Conservation (phyloP, 2,113 vertebrate species). For the Felis chaus region DNA sequence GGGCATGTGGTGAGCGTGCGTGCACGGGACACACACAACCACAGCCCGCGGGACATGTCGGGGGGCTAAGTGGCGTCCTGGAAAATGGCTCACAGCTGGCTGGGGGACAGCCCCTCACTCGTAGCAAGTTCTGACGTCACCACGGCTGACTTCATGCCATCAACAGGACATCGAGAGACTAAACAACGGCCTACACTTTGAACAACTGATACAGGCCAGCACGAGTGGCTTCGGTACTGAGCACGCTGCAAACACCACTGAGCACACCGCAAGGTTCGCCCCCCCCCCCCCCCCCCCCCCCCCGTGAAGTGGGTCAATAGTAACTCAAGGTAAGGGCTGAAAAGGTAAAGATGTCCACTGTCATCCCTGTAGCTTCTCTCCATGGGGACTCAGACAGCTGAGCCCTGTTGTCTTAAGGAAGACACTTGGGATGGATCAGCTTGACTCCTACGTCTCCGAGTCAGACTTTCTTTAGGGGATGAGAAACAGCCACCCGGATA, state of each 20-base stretch:
- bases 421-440: accelerated
- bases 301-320: accelerated
- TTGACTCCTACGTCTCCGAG: neutral
- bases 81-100: neutral
- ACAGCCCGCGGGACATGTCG: neutral
- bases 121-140: no score
- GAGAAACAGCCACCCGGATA: neutral
- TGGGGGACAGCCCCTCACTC: accelerated
- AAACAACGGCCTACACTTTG: no score
- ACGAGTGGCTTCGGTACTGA: neutral
- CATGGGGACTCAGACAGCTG: accelerated
- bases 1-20: accelerated
- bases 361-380: accelerated
- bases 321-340: neutral
- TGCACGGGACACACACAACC: neutral
- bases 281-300: no score
- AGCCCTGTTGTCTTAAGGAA: accelerated
- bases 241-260: no score
- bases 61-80: neutral
- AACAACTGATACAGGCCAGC: accelerated
- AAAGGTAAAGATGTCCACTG: accelerated
- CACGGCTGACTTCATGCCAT: neutral
- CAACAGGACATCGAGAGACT: neutral
- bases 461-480: neutral
- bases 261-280: no score